Conservation (phyloP, 2,113 vertebrate genomes). For the Natator depressus region DNA sequence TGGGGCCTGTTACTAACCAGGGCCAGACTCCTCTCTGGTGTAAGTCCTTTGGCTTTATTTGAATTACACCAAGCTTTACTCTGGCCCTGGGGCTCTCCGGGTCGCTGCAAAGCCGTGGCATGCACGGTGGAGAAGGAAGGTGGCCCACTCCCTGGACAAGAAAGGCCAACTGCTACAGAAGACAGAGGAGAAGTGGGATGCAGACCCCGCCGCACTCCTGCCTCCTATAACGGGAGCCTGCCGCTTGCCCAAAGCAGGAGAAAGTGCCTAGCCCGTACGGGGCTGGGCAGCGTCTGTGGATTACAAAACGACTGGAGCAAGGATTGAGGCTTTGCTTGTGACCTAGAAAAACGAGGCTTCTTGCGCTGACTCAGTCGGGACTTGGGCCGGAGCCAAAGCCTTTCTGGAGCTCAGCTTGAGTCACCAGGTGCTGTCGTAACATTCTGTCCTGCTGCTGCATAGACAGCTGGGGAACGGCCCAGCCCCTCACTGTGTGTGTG, state of each 20-base stretch:
- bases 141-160: neutral
- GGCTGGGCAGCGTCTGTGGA: neutral
- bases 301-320: neutral
- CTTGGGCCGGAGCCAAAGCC: neutral
- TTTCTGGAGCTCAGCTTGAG: neutral
- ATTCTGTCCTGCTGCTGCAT: neutral
- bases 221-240: neutral
- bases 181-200: neutral
- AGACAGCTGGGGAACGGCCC: neutral
- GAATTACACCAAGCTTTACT: neutral
- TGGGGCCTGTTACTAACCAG: neutral
- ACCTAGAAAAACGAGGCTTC: conserved; percentile 33
- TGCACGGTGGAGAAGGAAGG: neutral
- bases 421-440: neutral
- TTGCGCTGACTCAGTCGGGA: conserved; percentile 4
- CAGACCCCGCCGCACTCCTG: neutral
- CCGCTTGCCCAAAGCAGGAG: neutral
- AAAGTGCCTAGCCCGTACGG: neutral
- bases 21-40: neutral
- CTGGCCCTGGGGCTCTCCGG: neutral
- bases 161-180: neutral
- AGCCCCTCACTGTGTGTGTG: neutral
- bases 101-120: neutral
- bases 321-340: conserved; percentile 11
- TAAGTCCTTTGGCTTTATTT: neutral